phyloP scores from a whole-genome alignment of 2,797 vertebrate genomes.

The Cyclopterus lumpus region DNA sequence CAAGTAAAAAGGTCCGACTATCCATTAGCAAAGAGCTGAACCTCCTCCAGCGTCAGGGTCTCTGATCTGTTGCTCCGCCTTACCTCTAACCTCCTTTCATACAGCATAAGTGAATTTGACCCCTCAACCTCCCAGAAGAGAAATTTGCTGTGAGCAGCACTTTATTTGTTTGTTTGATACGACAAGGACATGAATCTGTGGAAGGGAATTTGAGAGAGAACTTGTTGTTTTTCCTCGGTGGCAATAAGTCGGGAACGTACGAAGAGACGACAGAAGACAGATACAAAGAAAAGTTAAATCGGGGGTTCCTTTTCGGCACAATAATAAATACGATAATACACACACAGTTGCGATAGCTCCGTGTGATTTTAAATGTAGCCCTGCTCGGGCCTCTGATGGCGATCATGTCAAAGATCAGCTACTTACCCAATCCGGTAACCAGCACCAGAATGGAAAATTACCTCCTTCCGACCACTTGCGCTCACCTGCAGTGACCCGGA shows the following conservation, averaged over 20 bases:
- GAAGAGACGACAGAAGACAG: background rate
- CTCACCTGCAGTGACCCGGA: constrained; percentile 79
- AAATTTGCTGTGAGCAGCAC: constrained; percentile 4
- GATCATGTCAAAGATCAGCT: constrained; percentile 68
- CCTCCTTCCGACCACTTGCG: constrained; percentile 77
- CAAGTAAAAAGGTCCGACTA: background rate
- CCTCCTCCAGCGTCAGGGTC: background rate
- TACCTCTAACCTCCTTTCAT: background rate
- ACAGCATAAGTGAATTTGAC: background rate
- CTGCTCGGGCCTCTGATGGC: constrained; percentile 34
- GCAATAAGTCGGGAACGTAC: background rate
- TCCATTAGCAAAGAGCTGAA: background rate
- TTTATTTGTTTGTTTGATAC: constrained; percentile 11
- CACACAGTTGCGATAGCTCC: constrained; percentile 9
- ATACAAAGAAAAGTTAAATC: background rate
- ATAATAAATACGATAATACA: constrained; percentile 25
- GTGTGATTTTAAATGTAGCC: constrained; percentile 31
- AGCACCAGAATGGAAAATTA: constrained; percentile 72
- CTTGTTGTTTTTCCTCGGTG: background rate
- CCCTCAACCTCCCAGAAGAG: background rate
- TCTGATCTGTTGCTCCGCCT: constrained; percentile 22
- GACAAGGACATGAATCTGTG: constrained; percentile 4
- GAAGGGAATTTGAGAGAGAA: background rate
- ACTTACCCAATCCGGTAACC: constrained; percentile 79
- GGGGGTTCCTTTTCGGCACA: background rate